A percentile compares a stretch with the other conserved stretches of the same genome.
These are phyloP conservation scores for Coptodon bakossiorum DNA, from an alignment of 2,113 vertebrate species.

Conservation along the genomic window DNA sequence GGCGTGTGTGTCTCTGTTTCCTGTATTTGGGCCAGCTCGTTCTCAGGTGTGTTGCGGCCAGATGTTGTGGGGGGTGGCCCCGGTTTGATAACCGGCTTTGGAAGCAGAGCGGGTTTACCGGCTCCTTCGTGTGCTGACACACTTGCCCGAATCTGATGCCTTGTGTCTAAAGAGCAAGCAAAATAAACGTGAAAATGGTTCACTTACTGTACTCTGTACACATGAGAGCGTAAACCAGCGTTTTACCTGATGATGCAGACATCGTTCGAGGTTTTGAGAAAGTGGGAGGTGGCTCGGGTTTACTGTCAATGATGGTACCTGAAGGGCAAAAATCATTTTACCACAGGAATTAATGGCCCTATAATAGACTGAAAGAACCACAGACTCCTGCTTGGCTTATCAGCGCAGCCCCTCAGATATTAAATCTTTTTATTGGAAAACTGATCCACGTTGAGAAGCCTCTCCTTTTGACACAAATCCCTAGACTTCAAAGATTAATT, in stretches of 20 bases:
- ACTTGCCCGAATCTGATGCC: slow-evolving; percentile 63
- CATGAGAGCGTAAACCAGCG: neutral
- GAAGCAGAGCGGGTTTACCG: slow-evolving; percentile 65
- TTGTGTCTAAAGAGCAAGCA: slow-evolving; percentile 45
- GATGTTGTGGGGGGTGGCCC: slow-evolving; percentile 47
- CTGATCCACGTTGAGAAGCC: neutral
- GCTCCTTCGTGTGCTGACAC: slow-evolving; percentile 65
- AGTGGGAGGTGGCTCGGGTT: slow-evolving; percentile 72
- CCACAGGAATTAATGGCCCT: neutral
- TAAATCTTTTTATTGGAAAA: neutral
- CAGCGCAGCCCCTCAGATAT: neutral
- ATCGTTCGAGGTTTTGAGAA: slow-evolving; percentile 82
- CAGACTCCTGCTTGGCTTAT: neutral
- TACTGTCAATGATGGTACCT: slow-evolving; percentile 90
- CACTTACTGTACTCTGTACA: neutral
- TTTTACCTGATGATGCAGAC: slow-evolving; percentile 83
- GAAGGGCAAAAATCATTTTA: slow-evolving; percentile 41
- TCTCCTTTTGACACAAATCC: neutral
- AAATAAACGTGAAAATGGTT: neutral
- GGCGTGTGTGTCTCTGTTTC: slow-evolving; percentile 46
- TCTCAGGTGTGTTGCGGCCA: slow-evolving; percentile 63
- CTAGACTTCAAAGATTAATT: neutral
- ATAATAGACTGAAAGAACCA: neutral
- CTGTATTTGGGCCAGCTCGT: slow-evolving; percentile 59
- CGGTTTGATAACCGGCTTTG: slow-evolving; percentile 62